Conservation (phyloP, 2,113 vertebrate species). For the Rattus rattus region DNA sequence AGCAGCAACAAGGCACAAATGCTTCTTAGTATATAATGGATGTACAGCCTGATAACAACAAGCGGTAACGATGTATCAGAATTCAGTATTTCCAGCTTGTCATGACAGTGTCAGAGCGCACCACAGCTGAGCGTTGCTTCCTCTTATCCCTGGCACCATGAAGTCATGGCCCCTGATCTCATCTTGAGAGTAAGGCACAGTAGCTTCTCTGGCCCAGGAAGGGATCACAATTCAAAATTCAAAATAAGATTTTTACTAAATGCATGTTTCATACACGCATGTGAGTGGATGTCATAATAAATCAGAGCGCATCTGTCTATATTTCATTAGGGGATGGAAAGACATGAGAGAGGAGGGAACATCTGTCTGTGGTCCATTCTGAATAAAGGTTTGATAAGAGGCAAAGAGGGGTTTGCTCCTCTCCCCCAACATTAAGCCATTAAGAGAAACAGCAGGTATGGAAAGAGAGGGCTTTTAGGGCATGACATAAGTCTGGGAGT, state of each 20-base stretch:
- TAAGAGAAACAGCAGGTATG: not conserved
- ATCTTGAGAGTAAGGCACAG: not conserved
- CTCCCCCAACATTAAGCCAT: not conserved
- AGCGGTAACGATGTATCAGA: too few relatives aligned
- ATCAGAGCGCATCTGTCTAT: not conserved
- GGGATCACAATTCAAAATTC: not conserved
- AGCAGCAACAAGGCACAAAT: not conserved
- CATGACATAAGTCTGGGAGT: fast-evolving
- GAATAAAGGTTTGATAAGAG: not conserved
- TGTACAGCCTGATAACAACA: not conserved
- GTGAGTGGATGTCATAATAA: not conserved
- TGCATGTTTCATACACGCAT: too few relatives aligned
- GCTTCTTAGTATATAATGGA: not conserved
- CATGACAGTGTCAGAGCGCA: not conserved
- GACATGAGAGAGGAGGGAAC: not conserved
- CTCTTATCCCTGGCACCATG: not conserved
- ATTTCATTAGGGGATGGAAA: not conserved
- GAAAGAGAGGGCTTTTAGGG: not conserved
- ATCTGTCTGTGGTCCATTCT: fast-evolving
- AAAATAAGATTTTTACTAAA: not conserved
- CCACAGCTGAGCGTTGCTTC: not conserved
- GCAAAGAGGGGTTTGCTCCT: not conserved
- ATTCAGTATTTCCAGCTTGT: not conserved
- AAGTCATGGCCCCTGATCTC: not conserved
- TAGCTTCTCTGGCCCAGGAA: not conserved